These are phyloP conservation scores for Erpornis zantholeuca DNA, from an alignment of 2,113 vertebrate species.

Conservation along the genomic window DNA sequence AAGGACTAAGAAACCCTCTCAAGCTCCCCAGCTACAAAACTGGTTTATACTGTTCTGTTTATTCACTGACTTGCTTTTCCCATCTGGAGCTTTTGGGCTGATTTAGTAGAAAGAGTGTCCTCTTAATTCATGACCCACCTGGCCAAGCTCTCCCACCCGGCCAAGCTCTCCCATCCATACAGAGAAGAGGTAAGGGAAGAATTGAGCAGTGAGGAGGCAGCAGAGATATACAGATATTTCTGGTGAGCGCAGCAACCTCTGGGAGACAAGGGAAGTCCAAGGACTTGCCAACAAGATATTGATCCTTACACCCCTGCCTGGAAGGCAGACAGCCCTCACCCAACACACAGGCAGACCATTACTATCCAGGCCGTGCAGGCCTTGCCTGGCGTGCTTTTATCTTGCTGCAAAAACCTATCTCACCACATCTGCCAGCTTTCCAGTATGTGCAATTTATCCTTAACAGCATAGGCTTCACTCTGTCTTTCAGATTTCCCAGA, in stretches of 20 bases:
- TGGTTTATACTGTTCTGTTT: background rate
- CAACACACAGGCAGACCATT: accelerated
- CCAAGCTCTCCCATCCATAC: background rate
- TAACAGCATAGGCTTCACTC: accelerated
- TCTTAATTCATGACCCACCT: background rate
- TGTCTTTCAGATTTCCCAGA: background rate
- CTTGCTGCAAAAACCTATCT: background rate
- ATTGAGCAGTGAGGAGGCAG: background rate
- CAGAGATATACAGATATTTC: background rate
- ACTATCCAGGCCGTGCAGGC: background rate
- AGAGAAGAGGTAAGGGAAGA: background rate
- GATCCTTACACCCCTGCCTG: background rate
- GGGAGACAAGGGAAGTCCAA: background rate
- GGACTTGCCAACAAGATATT: background rate
- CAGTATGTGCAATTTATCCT: background rate
- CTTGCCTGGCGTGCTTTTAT: background rate
- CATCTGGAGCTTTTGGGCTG: background rate
- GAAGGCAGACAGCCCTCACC: background rate
- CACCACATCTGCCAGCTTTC: background rate
- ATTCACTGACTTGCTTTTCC: background rate
- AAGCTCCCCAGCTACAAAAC: background rate
- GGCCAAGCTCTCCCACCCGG: background rate
- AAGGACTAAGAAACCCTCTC: background rate
- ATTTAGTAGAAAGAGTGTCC: background rate
- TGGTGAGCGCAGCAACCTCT: background rate